phyloP scores from a whole-genome alignment of 2,888 invertebrate species.

The Neria commutata region DNA sequence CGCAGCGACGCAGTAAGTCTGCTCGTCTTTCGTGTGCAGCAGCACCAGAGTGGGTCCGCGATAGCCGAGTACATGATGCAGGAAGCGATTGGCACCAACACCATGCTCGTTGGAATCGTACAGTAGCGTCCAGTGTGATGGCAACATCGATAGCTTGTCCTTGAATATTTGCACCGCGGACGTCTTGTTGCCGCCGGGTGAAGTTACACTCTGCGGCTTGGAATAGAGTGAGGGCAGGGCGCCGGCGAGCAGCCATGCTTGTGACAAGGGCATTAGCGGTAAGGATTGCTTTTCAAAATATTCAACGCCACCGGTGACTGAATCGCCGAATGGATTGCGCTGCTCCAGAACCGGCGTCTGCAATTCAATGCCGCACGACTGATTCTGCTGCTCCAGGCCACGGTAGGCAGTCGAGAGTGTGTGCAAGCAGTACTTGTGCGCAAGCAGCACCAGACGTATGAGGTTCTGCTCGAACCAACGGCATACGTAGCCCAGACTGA shows the following conservation, averaged over 20 bases:
- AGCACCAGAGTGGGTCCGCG: conserved; percentile 71
- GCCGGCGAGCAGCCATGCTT: conserved; percentile 75
- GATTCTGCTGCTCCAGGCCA: conserved; percentile 60
- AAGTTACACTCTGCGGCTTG: conserved; percentile 59
- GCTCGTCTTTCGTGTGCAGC: conserved; percentile 66
- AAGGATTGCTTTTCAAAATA: conserved; percentile 39
- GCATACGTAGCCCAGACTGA: conserved; percentile 77
- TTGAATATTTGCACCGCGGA: conserved; percentile 65
- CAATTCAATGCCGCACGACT: conserved; percentile 69
- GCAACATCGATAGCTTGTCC: conserved; percentile 71
- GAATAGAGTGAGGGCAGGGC: conserved; percentile 69
- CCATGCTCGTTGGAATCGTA: conserved; percentile 87
- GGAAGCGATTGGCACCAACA: conserved; percentile 84
- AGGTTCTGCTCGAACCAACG: conserved; percentile 84
- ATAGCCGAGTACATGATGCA: conserved; percentile 78
- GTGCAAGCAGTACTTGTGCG: conserved; percentile 70
- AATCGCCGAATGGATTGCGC: conserved; percentile 61
- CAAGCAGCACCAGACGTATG: conserved; percentile 74
- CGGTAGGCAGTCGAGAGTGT: conserved; percentile 66
- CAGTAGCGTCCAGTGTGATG: conserved; percentile 83
- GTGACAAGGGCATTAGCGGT: conserved; percentile 68
- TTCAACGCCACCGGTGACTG: conserved; percentile 33
- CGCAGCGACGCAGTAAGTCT: conserved; percentile 77
- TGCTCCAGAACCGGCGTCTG: conserved; percentile 77
- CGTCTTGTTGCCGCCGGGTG: conserved; percentile 40